Evolutionary conservation across 2,113 vertebrate species (phyloP), one percentile per base, ranked within the genome.

Genomic region (Megaptera novaeangliae): DNA sequence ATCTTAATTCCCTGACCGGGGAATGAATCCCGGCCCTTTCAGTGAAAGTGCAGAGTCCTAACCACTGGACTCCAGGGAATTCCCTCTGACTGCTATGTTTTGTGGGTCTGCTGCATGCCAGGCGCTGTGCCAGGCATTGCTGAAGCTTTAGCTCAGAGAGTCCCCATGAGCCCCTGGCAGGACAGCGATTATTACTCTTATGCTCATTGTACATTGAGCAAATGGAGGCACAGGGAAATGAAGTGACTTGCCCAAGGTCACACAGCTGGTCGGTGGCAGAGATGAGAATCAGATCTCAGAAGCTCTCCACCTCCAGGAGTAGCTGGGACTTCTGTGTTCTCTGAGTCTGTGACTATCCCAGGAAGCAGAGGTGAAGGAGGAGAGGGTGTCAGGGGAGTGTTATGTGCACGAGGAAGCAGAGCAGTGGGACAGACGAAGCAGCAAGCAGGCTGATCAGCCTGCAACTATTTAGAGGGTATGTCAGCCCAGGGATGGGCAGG

Each of bases 381-480:
- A 31, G 31, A 27, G 29, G 21, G 55, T 3, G 2, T 27, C 0
- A 1, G n/a, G 15, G 44, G 66, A 9, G 5, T 4, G 1, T 63
- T 63, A 11, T 29, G 87, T 69, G n/a, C 6, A 21, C 44, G 29
- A 49, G 64, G 46, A 71, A 59, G 61, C 39, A 36, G 36, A 68
- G n/a, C 49, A 4, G n/a, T 20, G 2, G 6, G n/a, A 29, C 46
- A 4, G 68, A 46, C 14, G 55, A 41, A 46, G 61, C 34, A 0
- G 6, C 8, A 23, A 0, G 6, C 8, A 23, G 39, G 75, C 27
- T 10, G 29, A 23, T 21, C 61, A n/a, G 31, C 41, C 63, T 31
- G 20, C 18, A 15, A 2, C 81, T 21, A 1, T 44, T 5, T 1
- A 27, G 34, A 7, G 0, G 3, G 15, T 1, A 3, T 0, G 3